These are phyloP conservation scores for Micronycteris hirsuta DNA, from an alignment of 2,113 vertebrate species.

Conservation along the genomic window DNA sequence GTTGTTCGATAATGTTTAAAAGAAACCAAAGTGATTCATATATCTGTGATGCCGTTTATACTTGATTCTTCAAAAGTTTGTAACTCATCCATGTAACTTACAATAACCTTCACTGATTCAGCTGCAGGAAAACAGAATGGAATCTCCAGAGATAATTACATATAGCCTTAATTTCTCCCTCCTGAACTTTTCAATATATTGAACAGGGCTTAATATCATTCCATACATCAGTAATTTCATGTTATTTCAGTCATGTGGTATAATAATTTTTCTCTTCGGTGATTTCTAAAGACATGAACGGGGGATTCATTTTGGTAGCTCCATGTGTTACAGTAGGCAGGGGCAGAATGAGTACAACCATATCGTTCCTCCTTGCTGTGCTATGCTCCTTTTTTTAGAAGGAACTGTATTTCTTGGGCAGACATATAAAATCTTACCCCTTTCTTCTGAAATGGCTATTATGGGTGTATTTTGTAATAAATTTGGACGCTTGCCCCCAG, in stretches of 20 bases:
- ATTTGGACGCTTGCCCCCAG: background rate
- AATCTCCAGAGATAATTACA: background rate
- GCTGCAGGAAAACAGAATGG: slow-evolving; percentile 7
- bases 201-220: background rate
- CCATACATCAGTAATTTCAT: background rate
- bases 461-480: slow-evolving; percentile 3
- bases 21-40: background rate
- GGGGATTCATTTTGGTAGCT: background rate
- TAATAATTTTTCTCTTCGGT: background rate
- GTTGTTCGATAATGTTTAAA: slow-evolving; percentile 30
- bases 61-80: slow-evolving; percentile 37
- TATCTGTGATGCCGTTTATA: background rate
- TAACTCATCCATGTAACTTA: background rate
- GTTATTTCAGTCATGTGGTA: background rate
- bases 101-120: background rate
- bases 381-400: background rate
- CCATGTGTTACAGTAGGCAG: background rate
- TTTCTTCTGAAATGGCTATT: slow-evolving; percentile 25
- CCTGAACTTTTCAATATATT: background rate
- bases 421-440: background rate
- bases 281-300: background rate
- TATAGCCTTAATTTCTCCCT: background rate
- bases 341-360: background rate
- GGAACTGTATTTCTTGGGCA: background rate
- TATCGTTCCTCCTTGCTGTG: background rate